Base-by-base conservation (phyloP, 1,140 invertebrate genomes). In the Hylaeus anthracinus region DNA sequence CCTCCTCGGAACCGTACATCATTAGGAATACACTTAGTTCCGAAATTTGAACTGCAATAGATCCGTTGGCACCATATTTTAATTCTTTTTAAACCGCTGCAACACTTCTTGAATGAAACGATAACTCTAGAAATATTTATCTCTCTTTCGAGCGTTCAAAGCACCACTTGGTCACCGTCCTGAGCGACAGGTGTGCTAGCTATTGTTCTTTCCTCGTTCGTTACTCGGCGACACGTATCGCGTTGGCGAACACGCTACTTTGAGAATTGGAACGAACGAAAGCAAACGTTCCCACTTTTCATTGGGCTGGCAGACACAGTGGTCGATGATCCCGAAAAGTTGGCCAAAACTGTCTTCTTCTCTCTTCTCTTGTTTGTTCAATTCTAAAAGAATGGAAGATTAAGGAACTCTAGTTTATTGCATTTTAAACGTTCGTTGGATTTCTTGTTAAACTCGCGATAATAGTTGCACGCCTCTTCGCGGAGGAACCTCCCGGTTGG, bases 181-280 rank as follows among this genome's bases (percentile, higher is more conserved):
- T 51, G 56, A 75, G n/a, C 41, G 45, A 53, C 48, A 72, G 67
- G 60, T 78, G 60, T 26, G 51, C 58, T n/a, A 45, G 15, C 70
- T 48, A 72, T 84, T 76, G 71, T 65, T 81, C 64, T 39, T 74
- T 41, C 56, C 12, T 65, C 58, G 39, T 83, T 86, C 79, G 14
- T 55, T 74, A 60, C 15, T 48, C 82, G 70, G 72, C 72, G 83
- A 71, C 60, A 72, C 76, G 67, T 61, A 12, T 64, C 60, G 10
- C 39, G 48, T 72, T 5, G 15, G 26, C 45, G 37, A 72, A 72
- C 39, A 14, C 55, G 45, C 5, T 3, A 63, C 15, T 43, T n/a
- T 64, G 56, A 63, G 76, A 78, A 78, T 51, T 72, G 26, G 56
- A 72, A 72, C 76, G 48, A 51, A 78, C 10, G 26, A 79, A 79